Conservation (phyloP, 1,140 invertebrate genomes). For the Samia ricini region DNA sequence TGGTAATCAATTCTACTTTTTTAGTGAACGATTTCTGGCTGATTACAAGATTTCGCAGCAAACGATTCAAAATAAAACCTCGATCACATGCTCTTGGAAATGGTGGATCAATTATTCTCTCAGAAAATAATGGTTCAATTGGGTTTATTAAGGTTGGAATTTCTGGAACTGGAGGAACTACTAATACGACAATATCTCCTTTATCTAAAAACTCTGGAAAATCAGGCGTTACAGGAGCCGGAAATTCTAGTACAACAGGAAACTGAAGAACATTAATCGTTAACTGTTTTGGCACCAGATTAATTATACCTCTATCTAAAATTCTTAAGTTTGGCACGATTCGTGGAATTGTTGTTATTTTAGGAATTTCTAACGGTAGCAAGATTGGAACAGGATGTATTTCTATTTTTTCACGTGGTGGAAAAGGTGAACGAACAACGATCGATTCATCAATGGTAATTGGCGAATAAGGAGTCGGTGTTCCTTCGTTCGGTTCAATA, state of each 20-base stretch:
- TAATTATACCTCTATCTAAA: neutral
- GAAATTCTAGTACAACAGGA: neutral
- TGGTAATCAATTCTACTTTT: conserved; percentile 8
- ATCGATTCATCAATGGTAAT: neutral
- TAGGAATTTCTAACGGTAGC: conserved; percentile 10
- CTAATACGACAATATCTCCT: conserved; percentile 5
- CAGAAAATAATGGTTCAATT: neutral
- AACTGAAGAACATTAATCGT: neutral
- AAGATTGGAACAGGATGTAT: conserved; percentile 26
- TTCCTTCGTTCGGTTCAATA: neutral
- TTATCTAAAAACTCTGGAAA: neutral
- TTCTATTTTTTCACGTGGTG: conserved; percentile 9
- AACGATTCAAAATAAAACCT: conserved; percentile 30
- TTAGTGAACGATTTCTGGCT: conserved; percentile 5
- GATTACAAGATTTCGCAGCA: conserved; percentile 28
- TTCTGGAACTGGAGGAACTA: conserved; percentile 9
- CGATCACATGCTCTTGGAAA: conserved; percentile 21
- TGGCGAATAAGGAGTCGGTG: neutral
- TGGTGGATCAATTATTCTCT: neutral
- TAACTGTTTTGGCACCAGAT: neutral
- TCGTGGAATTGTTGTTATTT: neutral
- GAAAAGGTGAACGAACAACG: neutral
- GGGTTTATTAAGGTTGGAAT: neutral
- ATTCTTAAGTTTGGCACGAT: neutral
- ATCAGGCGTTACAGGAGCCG: neutral